These are phyloP conservation scores for Brachyptera putata DNA, from an alignment of 2,888 invertebrate genomes.

Conservation along the genomic window DNA sequence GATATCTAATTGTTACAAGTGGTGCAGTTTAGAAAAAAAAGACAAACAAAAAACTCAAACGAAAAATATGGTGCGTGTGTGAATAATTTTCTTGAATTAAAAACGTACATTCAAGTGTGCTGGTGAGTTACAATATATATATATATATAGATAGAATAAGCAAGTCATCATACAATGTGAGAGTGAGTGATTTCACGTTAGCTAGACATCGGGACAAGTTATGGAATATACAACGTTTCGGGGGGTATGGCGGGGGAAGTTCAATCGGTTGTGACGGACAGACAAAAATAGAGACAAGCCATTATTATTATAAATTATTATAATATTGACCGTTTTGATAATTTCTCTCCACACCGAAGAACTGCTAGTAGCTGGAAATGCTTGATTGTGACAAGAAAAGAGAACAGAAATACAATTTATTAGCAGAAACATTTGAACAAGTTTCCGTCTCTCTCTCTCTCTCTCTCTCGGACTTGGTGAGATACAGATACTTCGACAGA, in stretches of 20 bases:
- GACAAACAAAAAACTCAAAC: slow-evolving; percentile 26
- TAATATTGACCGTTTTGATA: slow-evolving; percentile 39
- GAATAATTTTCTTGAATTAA: slow-evolving; percentile 29
- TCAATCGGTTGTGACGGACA: background rate
- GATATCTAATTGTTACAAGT: slow-evolving; percentile 30
- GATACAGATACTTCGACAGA: too few species aligned
- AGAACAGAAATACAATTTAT: slow-evolving; percentile 44
- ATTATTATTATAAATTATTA: too few species aligned
- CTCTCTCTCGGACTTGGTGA: too few species aligned
- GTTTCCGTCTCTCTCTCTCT: background rate
- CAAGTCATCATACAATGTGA: slow-evolving; percentile 32
- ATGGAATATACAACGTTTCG: background rate
- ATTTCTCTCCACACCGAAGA: slow-evolving; percentile 42
- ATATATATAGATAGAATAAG: too few species aligned
- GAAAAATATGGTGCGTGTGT: slow-evolving; percentile 33
- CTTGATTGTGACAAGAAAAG: slow-evolving; percentile 42
- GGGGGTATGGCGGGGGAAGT: background rate
- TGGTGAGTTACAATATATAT: slow-evolving; percentile 24
- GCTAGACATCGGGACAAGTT: slow-evolving; percentile 27
- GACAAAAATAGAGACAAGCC: slow-evolving; percentile 29
- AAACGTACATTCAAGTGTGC: slow-evolving; percentile 33
- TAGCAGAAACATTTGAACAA: slow-evolving; percentile 36
- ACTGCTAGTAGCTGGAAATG: slow-evolving; percentile 47
- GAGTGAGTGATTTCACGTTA: slow-evolving; percentile 32
- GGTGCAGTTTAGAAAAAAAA: slow-evolving; percentile 32